Conservation (phyloP, 2,797 vertebrate genomes). For the Tenualosa ilisha region DNA sequence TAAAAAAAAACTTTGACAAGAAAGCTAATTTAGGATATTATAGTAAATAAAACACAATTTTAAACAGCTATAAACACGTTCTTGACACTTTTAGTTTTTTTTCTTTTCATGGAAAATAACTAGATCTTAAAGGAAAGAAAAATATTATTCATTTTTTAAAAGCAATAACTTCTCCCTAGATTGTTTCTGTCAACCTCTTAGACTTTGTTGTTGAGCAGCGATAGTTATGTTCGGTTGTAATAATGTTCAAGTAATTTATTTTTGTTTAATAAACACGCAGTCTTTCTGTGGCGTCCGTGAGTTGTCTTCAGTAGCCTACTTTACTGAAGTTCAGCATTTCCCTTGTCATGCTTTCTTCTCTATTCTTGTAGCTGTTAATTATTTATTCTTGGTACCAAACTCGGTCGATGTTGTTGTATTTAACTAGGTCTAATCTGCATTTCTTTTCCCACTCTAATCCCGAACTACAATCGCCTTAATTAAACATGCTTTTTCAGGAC, state of each 20-base stretch:
- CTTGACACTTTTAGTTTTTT: background rate
- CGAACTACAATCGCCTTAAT: constrained; percentile 71
- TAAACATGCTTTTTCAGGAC: constrained; percentile 64
- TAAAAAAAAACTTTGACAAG: background rate
- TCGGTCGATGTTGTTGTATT: constrained; percentile 62
- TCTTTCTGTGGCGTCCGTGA: constrained; percentile 37
- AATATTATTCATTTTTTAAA: background rate
- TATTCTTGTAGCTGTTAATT: constrained; percentile 65
- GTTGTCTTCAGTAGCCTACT: constrained; percentile 56
- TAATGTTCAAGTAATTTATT: background rate
- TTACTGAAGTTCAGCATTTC: constrained; percentile 32
- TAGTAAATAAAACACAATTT: background rate
- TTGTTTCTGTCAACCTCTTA: background rate
- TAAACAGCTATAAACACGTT: background rate
- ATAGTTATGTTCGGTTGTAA: background rate
- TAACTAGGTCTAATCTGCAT: constrained; percentile 74
- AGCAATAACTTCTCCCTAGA: background rate
- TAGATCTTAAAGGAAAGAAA: background rate
- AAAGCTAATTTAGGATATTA: background rate
- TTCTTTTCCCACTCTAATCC: constrained; percentile 74
- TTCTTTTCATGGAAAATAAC: background rate
- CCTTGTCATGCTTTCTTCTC: constrained; percentile 1
- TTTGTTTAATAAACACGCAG: background rate
- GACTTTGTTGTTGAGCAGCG: background rate
- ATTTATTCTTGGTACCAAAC: constrained; percentile 69